Base-by-base conservation (phyloP, 2,113 vertebrate genomes). In the Onychostoma macrolepis region DNA sequence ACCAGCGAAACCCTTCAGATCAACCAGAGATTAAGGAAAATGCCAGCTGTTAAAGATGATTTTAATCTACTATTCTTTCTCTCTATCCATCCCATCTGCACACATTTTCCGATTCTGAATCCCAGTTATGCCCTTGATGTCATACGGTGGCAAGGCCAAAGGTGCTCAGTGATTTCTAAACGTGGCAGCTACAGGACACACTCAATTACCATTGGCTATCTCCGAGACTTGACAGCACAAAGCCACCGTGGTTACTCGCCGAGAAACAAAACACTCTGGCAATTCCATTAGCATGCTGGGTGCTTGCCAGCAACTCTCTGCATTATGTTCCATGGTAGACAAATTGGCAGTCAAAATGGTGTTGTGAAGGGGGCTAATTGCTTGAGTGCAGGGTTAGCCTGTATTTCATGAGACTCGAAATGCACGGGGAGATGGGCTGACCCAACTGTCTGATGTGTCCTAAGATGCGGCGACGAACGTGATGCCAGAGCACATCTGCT, bases 291-390 rank as follows among this genome's bases (percentile, higher is more conserved):
- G 90, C 88, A 90, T 93, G 93, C 90, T 95, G 95, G 95, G 91
- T 8, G 89, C 92, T 69, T 90, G 94, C 95, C 95, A 95, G 89
- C 86, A 76, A 90, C 90, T 87, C 92, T 92, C 87, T 87, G 88
- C 92, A 93, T 94, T 94, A 95, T 93, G 91, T 93, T 91, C 91
- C 91, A 91, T 87, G 90, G 92, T 91, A 92, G 93, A 94, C 93
- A 94, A 94, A 95, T 94, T 94, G 95, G 93, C 94, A 93, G 92
- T 92, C 84, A 88, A 89, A 93, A 91, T 88, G 88, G 83, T 91
- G 85, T 91, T 88, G 88, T 93, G 94, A 95, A 93, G 92, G 91
- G 93, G 93, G 95, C 92, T 95, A 95, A 95, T 95, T 94, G 94
- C 91, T 91, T 91, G 94, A 94, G 94, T 93, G 94, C 93, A 90